Evolutionary conservation across 2,888 invertebrate species (phyloP).

Genomic region (Drosophila acutilabella): DNA sequence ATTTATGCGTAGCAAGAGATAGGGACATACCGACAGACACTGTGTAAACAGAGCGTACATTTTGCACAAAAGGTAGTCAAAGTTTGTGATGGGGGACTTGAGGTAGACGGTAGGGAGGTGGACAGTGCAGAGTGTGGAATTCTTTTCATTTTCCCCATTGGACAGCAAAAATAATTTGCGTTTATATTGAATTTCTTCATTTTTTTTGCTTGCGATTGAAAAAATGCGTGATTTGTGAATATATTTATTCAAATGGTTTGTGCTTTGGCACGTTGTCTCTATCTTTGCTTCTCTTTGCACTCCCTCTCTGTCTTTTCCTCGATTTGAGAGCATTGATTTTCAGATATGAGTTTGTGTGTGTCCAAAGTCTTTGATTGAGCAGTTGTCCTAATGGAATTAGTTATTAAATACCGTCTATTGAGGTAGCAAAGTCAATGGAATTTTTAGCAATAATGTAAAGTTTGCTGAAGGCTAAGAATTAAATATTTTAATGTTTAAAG

Average conservation of each 20-base stretch:
- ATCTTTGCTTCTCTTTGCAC: too few relatives aligned
- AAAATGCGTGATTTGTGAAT: slow-evolving; percentile 67
- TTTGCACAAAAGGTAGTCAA: slow-evolving; percentile 30
- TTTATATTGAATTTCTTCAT: slow-evolving; percentile 64
- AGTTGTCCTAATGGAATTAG: slow-evolving; percentile 10
- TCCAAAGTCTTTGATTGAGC: slow-evolving; percentile 10
- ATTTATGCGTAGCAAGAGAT: slow-evolving; percentile 39
- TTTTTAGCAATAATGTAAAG: too few relatives aligned
- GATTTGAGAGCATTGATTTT: slow-evolving; percentile 52
- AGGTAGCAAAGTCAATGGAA: neutral
- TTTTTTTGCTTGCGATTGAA: slow-evolving; percentile 18
- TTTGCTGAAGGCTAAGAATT: too few relatives aligned
- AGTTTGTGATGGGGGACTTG: slow-evolving; percentile 14
- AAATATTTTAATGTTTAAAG: too few relatives aligned
- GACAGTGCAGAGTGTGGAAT: neutral
- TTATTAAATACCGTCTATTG: neutral
- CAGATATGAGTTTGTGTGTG: slow-evolving; percentile 22
- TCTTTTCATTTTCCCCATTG: slow-evolving; percentile 15
- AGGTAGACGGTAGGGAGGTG: neutral
- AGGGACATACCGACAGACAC: slow-evolving; percentile 4
- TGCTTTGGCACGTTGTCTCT: slow-evolving; percentile 2
- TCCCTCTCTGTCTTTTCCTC: neutral
- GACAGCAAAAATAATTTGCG: slow-evolving; percentile 68
- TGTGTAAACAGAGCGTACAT: slow-evolving; percentile 28
- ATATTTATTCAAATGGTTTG: slow-evolving; percentile 64